Base-by-base conservation (phyloP, 2,888 invertebrate genomes). In the Byasa hedistus region DNA sequence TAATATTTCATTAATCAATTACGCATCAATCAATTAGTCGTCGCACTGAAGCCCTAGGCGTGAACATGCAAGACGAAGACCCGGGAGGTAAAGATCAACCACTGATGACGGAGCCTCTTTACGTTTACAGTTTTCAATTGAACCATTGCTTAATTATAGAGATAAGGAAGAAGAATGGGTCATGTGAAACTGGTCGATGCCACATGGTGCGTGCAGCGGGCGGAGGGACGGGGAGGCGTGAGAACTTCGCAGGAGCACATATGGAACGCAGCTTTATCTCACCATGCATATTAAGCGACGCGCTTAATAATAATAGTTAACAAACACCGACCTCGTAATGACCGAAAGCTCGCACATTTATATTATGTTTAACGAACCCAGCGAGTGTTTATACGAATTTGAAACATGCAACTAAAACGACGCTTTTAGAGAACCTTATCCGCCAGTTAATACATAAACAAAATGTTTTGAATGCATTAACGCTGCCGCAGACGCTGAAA, bases 211-310 rank as follows among this genome's bases (percentile, higher is more conserved):
- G 59, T 77, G 73, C 70, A 74, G 69, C 72, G 69, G 77, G 78
- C 75, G 79, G 76, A 75, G 79, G 79, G 77, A 75, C 77, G 73
- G 70, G 78, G 73, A 75, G 79, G 72, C 84, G 85, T 89, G 90
- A 89, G 91, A 90, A 90, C 86, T 74, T 69, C 78, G 79, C 80
- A 74, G 70, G 74, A 82, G 82, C 89, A 89, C 91, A 90, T 90
- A 79, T 90, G 91, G 87, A 83, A 78, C 81, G 82, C 91, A 91
- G 90, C 89, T 90, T 90, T 87, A 88, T 88, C 86, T 82, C 77
- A 76, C 80, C 80, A 82, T 79, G 81, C 80, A 81, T 82, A 84
- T 82, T 84, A 85, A 75, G 80, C 83, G 85, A 82, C 81, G 81
- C 76, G 76, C 76, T 77, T 81, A 84, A 83, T 87, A 86, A 89